Evolutionary conservation across 2,113 vertebrate genomes (phyloP).

Genomic region (Drymodes brunneopygia): DNA sequence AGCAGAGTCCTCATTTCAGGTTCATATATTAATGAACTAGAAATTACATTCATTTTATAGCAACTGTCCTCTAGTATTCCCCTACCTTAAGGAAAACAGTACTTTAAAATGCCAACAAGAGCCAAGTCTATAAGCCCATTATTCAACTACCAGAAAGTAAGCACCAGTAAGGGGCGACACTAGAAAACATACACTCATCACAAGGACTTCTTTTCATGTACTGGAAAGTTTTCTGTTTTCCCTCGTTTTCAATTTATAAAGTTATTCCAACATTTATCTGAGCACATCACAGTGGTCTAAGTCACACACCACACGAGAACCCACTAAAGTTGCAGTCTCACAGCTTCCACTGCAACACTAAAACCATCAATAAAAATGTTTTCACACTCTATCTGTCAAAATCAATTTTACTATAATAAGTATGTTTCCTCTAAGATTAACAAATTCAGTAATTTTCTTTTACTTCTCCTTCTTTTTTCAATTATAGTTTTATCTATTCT

Average conservation of each 20-base stretch:
- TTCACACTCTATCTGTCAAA: background rate
- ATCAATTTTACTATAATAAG: background rate
- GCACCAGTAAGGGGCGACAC: background rate
- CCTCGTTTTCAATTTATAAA: background rate
- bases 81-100: background rate
- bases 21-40: background rate
- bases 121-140: background rate
- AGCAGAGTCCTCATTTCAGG: background rate
- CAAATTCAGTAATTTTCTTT: background rate
- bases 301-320: rapidly evolving
- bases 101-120: slow-evolving; percentile 10
- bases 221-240: background rate
- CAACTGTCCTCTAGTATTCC: background rate
- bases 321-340: background rate
- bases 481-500: background rate
- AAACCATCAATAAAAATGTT: background rate
- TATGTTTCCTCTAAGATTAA: background rate
- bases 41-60: background rate
- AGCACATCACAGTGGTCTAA: background rate
- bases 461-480: background rate
- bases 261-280: background rate
- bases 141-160: slow-evolving; percentile 6
- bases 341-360: background rate
- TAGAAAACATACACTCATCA: background rate
- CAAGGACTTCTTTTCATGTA: background rate